Base-by-base conservation (phyloP, 2,797 vertebrate species). In the Microtus obscurus region DNA sequence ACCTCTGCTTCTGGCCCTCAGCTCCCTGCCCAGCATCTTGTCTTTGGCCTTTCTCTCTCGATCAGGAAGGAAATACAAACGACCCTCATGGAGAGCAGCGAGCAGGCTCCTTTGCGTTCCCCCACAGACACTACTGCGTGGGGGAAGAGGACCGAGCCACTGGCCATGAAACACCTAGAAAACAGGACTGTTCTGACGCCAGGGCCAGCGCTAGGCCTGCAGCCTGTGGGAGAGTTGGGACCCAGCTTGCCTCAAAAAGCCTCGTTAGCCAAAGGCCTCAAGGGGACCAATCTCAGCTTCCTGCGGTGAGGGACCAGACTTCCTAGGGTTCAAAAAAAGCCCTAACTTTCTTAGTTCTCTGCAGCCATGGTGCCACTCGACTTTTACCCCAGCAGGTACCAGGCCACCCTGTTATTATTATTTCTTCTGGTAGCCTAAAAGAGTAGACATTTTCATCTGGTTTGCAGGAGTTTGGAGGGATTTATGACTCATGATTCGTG, bases 341-440 rank as follows among this genome's bases (percentile, higher is more conserved):
- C 45, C 11, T 17, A 10, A 17, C 12, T 43, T 19, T 71, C 25
- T 67, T 37, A 19, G 19, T 51, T 77, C 25, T 43, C 7, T 83
- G 76, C 37, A 53, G 76, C 13, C 10, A 27, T 11, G 27, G 21
- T 3, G 34, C 53, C 25, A 17, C 10, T 67, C n/a, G n/a, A n/a
- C n/a, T n/a, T n/a, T n/a, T n/a, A n/a, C n/a, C n/a, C n/a, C 87
- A 86, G 43, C 23, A 67, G 51, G 48, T 43, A n/a, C 43, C 23
- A n/a, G 71, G 69, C n/a, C 17, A 56, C 23, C 78, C 29, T 34
- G 51, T 61, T 34, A 69, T 67, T 61, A 48, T 23, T 17, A 2
- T 67, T 95, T 89, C 65, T 90, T 71, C 71, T 87, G 71, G 43
- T 37, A 83, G 76, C 13, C 63, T 67, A 37, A 59, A 45, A 65